Evolutionary conservation across 2,888 invertebrate species (phyloP), one percentile per base, ranked within the genome.

Genomic region (Ochropleura leucogaster): DNA sequence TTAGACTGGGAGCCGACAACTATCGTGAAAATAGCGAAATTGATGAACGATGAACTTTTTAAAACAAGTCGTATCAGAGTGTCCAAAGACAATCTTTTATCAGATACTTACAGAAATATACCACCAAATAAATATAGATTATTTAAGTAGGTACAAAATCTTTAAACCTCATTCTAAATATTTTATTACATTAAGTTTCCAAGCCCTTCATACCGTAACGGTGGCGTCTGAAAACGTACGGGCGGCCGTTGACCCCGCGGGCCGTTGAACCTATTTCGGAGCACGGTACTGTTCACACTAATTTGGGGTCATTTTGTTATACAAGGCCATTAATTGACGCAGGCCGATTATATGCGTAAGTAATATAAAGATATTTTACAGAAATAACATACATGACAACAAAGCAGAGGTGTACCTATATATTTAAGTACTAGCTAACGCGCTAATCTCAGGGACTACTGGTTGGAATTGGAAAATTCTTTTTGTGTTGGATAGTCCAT

Each of bases 271-370:
- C 83, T 78, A 88, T 89, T 88, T 83, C 86, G 88, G 89, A 80
- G 73, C 90, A 85, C 79, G 79, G 80, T 83, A 86, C 87, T 79
- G 88, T 79, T 85, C 82, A 79, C 70, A 85, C 86, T 89, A 89
- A 89, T 90, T 89, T 87, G 84, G 87, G 90, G 91, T 90, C 90
- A 91, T 85, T 88, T 89, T 85, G 83, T 86, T 87, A 85, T 81
- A 85, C 74, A 80, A 78, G 77, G 69, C 64, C 75, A 84, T 88
- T 89, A 90, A 90, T 89, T 87, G 86, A 76, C 62, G 53, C 68
- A 47, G 69, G 68, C 60, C 71, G 53, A 70, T 79, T 69, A 67
- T 68, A 14, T 68, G 18, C 40, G 18, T 62, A 42, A 68, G 55
- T 70, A 42, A 68, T 73, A 68, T n/a, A 63, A 62, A n/a, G 12